phyloP scores from a whole-genome alignment of 1,140 invertebrate genomes.

The Drosophila santomea region DNA sequence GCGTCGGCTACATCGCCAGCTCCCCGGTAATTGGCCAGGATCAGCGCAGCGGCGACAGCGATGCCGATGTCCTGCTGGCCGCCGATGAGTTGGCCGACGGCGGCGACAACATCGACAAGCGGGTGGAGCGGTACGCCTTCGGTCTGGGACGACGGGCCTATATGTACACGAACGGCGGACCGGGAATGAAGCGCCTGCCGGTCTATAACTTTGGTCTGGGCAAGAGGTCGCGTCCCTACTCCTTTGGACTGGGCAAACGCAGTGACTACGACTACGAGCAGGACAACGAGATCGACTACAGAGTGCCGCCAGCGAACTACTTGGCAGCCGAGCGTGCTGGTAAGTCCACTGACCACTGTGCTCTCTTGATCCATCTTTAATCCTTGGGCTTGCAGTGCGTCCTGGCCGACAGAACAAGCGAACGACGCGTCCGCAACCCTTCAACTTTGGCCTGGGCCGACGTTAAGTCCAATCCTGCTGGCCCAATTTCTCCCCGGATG shows the following conservation, averaged over 20 bases:
- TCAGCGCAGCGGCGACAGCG: constrained; percentile 45
- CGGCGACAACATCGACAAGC: constrained; percentile 71
- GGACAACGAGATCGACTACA: constrained; percentile 62
- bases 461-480: constrained; percentile 51
- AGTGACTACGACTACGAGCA: constrained; percentile 72
- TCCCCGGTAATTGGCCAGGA: constrained; percentile 58
- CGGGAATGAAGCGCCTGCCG: constrained; percentile 80
- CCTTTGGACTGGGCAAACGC: constrained; percentile 83
- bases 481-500: constrained; percentile 4
- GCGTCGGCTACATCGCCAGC: constrained; percentile 67
- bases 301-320: constrained; percentile 48
- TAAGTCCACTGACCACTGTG: constrained; percentile 5
- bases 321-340: constrained; percentile 41
- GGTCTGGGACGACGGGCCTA: constrained; percentile 78
- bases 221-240: constrained; percentile 80
- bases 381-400: constrained; percentile 30
- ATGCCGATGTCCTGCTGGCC: constrained; percentile 36
- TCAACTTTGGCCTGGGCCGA: constrained; percentile 78
- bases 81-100: constrained; percentile 42
- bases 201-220: constrained; percentile 84
- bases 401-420: constrained; percentile 57
- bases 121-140: constrained; percentile 76
- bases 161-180: constrained; percentile 75
- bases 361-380: not conserved
- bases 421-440: constrained; percentile 66